Conservation (phyloP, 2,113 vertebrate genomes). For the Micronycteris hirsuta region DNA sequence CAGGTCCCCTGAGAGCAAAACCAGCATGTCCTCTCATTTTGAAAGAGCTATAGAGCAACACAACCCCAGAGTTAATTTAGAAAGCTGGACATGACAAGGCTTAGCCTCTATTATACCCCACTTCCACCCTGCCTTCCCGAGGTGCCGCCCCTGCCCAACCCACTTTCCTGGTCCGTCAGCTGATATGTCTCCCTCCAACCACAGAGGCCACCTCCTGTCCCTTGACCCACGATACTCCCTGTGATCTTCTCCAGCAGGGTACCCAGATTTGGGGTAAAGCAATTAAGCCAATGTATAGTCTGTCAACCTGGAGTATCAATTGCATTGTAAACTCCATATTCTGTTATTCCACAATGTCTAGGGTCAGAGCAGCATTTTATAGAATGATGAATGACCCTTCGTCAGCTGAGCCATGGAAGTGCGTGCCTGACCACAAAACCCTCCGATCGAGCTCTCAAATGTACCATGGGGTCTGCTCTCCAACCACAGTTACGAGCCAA, state of each 20-base stretch:
- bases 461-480: slow-evolving; percentile 15
- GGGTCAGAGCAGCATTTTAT: neutral
- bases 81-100: neutral
- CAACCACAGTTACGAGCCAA: neutral
- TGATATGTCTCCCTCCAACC: neutral
- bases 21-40: neutral
- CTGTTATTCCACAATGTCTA: neutral
- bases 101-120: neutral
- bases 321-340: neutral
- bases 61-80: neutral
- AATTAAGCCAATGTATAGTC: neutral
- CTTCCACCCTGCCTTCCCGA: neutral
- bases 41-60: neutral
- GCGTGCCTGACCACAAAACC: neutral
- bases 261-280: neutral
- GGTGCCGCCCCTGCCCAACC: neutral
- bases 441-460: neutral
- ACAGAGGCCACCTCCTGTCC: neutral
- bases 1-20: neutral
- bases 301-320: neutral
- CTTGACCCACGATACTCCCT: neutral
- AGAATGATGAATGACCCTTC: slow-evolving; percentile 19
- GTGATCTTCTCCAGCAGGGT: neutral
- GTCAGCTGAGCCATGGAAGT: neutral
- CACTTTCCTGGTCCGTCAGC: no score